Evolutionary conservation across 1,140 invertebrate species (phyloP), one percentile per base, ranked within the genome.

Genomic region (Dendrolimus punctatus): DNA sequence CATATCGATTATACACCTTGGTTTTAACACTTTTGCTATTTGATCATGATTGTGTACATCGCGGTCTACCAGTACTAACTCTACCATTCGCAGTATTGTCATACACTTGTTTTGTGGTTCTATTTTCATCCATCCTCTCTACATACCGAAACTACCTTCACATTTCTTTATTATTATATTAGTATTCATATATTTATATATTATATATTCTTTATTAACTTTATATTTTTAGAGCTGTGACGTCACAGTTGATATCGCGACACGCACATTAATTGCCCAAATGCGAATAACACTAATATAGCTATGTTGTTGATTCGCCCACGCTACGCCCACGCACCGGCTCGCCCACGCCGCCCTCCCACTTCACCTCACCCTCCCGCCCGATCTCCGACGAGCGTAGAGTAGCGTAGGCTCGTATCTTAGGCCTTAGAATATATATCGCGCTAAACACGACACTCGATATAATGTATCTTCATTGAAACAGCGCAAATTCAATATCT

Each of bases 181-280:
- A 23, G 23, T 23, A 23, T 23, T n/a, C 1, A 23, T 23, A 23
- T 23, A 23, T 1, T 1, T 23, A 23, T 3, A 1, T 23, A 23
- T 2, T 23, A n/a, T n/a, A n/a, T 23, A 23, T 23, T 23, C 23
- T 23, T 23, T 23, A 23, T 23, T 23, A 1, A 23, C 3, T 23
- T 23, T 23, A 2, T 23, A 23, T 23, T 23, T 2, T 40, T 50
- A 41, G 36, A 41, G 23, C 6, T 50, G 8, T 71, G 64, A 65
- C 62, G 65, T 70, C 63, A 65, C 37, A 43, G 48, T 44, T 40
- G 45, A 23, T 60, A 54, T 66, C 63, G 61, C 42, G 52, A 55
- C 60, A 64, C 67, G 66, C 60, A 66, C 64, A 71, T 66, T 76
- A 71, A 73, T 73, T 73, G 62, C 63, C 68, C 58, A 68, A 73